Percentiles rank a stretch among this genome's conserved stretches.
These are phyloP conservation scores for Corella eumyota DNA, from an alignment of 23 tunicate genomes.

Conservation along the genomic window DNA sequence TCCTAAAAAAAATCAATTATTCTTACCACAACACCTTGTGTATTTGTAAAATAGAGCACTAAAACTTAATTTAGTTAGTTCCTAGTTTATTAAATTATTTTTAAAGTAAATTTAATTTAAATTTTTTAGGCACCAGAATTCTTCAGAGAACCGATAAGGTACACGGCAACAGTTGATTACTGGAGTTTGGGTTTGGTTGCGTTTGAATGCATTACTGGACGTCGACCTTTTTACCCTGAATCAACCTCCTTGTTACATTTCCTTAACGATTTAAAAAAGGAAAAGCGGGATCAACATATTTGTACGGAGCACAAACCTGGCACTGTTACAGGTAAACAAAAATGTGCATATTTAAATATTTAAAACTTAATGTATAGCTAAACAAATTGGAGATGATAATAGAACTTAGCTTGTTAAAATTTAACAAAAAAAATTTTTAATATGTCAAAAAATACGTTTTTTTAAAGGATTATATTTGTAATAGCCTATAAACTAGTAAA, in stretches of 20 bases:
- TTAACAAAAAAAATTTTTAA: too few species aligned
- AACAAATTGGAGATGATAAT: background rate
- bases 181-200: constrained; percentile 90
- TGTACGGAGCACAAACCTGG: constrained; percentile 28
- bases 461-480: too few species aligned
- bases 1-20: background rate
- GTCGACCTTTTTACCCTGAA: constrained; percentile 72
- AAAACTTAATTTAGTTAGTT: too few species aligned
- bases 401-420: too few species aligned
- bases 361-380: background rate
- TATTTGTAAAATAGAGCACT: too few species aligned
- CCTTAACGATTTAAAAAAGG: constrained; percentile 8
- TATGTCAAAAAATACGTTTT: too few species aligned
- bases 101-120: too few species aligned
- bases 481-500: too few species aligned
- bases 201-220: constrained; percentile 88
- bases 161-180: constrained; percentile 72
- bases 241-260: constrained; percentile 17
- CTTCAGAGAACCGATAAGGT: constrained; percentile 19
- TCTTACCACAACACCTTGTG: too few species aligned
- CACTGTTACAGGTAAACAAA: too few species aligned
- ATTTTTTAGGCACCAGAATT: constrained; percentile 93
- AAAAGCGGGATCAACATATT: constrained; percentile 36
- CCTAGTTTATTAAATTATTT: too few species aligned
- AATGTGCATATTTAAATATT: background rate